A percentile compares a stretch with the other conserved stretches of the same genome.
These are phyloP conservation scores for Latheticus oryzae DNA, from an alignment of 2,888 invertebrate species.

Conservation along the genomic window DNA sequence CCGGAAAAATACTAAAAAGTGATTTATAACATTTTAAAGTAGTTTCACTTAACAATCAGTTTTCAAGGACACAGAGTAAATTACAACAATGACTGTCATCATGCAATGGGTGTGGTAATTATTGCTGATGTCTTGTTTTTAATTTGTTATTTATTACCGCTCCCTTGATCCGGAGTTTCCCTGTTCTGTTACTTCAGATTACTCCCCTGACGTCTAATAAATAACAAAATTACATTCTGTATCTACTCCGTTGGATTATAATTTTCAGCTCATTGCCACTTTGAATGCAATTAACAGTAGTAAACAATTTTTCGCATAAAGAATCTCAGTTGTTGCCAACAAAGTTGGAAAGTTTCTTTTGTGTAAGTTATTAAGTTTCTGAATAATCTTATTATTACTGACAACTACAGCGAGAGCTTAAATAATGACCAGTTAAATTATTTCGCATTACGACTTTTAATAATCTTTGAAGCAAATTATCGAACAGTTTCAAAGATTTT, in stretches of 20 bases:
- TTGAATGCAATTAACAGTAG: constrained; percentile 32
- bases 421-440: constrained; percentile 15
- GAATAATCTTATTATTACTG: constrained; percentile 31
- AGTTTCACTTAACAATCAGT: too few relatives aligned
- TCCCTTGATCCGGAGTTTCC: constrained; percentile 10
- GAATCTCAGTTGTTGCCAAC: constrained; percentile 25
- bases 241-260: constrained; percentile 23
- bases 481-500: not conserved
- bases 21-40: too few relatives aligned
- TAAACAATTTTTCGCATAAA: constrained; percentile 32
- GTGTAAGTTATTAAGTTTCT: constrained; percentile 20
- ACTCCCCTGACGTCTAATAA: constrained; percentile 18
- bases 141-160: constrained; percentile 6
- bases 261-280: constrained; percentile 33
- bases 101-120: constrained; percentile 14
- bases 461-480: not conserved
- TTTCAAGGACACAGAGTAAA: constrained; percentile 12
- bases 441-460: not conserved
- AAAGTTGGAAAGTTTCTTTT: constrained; percentile 35
- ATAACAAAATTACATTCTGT: constrained; percentile 28
- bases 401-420: constrained; percentile 20
- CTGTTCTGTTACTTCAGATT: constrained; percentile 18
- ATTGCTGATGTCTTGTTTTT: constrained; percentile 23
- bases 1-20: constrained; percentile 2
- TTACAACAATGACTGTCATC: not conserved